Evolutionary conservation across 2,797 vertebrate genomes (phyloP), one percentile per base, ranked within the genome.

Genomic region (Melanogrammus aeglefinus): DNA sequence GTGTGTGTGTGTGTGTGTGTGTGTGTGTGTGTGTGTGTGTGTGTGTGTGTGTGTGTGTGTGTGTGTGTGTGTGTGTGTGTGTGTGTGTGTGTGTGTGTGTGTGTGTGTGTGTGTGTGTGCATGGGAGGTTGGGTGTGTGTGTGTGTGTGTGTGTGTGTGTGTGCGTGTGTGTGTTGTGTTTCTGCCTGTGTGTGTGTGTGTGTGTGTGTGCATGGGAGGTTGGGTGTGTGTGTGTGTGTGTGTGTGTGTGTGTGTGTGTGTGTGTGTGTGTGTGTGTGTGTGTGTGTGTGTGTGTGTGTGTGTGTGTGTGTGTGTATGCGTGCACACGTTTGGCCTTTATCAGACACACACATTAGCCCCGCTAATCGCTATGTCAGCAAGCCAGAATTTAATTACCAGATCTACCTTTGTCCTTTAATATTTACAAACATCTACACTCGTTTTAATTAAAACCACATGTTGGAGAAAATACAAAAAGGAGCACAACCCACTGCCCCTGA

Each of bases 331-430:
- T 44, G 14, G 88, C 87, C 89, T 90, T 92, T 92, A 93, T 92
- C 92, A 91, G 90, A 92, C 90, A 89, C 73, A 82, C 84, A 84
- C 87, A 87, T 91, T 78, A 83, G 90, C 66, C 24, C n/a, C 66
- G 66, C 86, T 90, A 93, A 92, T 91, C 76, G 91, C 92, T 89
- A 89, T 86, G 90, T 93, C 92, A 94, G 91, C 92, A 92, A 76
- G 75, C 73, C 78, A 76, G 78, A 90, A 91, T 90, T 93, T 93
- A 94, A 94, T 94, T 92, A 93, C 89, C 76, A 87, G 84, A 85
- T 86, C 87, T 91, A 93, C 90, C 89, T 91, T 93, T 94, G 90
- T 93, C 90, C 91, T 92, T 89, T 92, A 90, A 91, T 94, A 91
- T 92, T 93, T 93, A 93, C 89, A 83, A 93, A 93, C 90, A 93